Base-by-base conservation (phyloP, 2,797 vertebrate genomes). In the Mus spretus region DNA sequence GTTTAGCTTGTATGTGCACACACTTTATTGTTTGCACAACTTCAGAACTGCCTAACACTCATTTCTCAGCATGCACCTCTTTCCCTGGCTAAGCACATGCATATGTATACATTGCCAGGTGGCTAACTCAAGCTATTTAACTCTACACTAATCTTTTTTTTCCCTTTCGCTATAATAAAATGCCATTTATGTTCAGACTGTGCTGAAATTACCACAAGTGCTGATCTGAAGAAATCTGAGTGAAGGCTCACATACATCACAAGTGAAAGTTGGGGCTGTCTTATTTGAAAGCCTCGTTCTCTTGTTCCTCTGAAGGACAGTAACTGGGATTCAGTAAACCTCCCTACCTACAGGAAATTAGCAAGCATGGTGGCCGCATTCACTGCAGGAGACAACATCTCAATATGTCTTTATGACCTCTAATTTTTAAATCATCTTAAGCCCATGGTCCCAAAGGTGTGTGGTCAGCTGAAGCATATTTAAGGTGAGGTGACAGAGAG, bases 171-270 rank as follows among this genome's bases (percentile, higher is more conserved):
- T 26, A 24, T 47, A 44, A 75, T 74, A 37, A 77, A 55, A 80
- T 47, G 80, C 11, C 63, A 24, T 82, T 67, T 94, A 83, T 57
- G 10, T 81, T 81, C 26, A 0, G 59, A 8, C 24, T 28, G 26
- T 75, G 22, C 9, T 83, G 72, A 91, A 91, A 89, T 59, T 26
- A 83, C 89, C 91, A 87, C 53, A 94, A 17, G 37, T 53, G 59
- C 61, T 89, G 79, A 80, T 31, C 26, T 86, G 22, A 34, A 85
- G 57, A 95, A 86, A 72, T 70, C 9, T 37, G 57, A 59, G 61
- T 40, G 31, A 34, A 34, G 47, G 50, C 72, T 83, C 74, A 1
- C 74, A 1, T 12, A 20, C 14, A 53, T 22, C 40, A 0, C 22
- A 90, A 34, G 74, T 28, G 19, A 67, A 93, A 55, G 50, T 10